phyloP scores from a whole-genome alignment of 2,113 vertebrate genomes.

The Vimba vimba region DNA sequence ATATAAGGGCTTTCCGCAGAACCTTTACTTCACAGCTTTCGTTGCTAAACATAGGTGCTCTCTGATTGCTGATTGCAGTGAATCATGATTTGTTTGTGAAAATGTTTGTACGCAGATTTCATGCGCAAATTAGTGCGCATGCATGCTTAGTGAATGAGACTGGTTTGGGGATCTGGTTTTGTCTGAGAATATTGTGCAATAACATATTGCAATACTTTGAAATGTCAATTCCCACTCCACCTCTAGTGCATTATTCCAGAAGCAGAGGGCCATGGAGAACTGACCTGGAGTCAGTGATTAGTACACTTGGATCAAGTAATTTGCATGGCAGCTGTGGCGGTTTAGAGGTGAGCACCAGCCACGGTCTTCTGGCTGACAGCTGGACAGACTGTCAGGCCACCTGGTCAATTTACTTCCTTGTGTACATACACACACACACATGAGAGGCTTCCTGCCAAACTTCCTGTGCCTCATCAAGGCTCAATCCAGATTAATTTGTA shows the following conservation, averaged over 20 bases:
- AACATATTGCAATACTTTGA: not conserved
- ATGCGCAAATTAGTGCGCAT: too few species aligned
- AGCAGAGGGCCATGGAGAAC: constrained; percentile 1
- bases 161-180: not conserved
- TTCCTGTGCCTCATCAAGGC: constrained; percentile 30
- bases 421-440: not conserved
- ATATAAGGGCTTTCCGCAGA: too few species aligned
- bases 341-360: constrained; percentile 36
- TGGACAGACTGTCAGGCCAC: constrained; percentile 45
- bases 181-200: not conserved
- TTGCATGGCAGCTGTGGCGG: constrained; percentile 10
- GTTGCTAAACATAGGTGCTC: too few species aligned
- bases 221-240: not conserved
- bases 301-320: constrained; percentile 9
- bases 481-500: constrained; percentile 26
- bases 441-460: not conserved
- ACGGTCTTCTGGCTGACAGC: constrained; percentile 32
- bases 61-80: too few species aligned
- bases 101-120: too few species aligned
- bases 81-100: too few species aligned
- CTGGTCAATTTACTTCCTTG: constrained; percentile 17
- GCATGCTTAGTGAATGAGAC: too few species aligned
- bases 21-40: too few species aligned
- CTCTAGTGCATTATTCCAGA: not conserved
- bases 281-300: constrained; percentile 45